Evolutionary conservation across 2,113 vertebrate species (phyloP).

Genomic region (Oryzias celebensis): DNA sequence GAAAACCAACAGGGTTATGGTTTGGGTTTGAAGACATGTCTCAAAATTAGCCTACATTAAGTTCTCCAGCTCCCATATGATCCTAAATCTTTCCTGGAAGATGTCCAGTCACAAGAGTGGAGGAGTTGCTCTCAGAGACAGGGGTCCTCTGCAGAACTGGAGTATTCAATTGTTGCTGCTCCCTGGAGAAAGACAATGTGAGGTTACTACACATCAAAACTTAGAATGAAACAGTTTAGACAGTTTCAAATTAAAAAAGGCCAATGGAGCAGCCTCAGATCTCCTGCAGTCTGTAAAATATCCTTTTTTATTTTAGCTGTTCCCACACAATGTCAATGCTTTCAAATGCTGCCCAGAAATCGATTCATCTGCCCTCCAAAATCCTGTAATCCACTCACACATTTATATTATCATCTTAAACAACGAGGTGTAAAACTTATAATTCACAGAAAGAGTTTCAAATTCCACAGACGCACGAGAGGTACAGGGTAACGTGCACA

Average conservation of each 20-base stretch:
- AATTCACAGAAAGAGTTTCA: no score
- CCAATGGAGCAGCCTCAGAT: no score
- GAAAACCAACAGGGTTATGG: slow-evolving; percentile 78
- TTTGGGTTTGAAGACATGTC: slow-evolving; percentile 81
- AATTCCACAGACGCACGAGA: no score
- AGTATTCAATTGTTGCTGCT: slow-evolving; percentile 92
- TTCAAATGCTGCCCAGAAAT: no score
- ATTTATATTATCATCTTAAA: no score
- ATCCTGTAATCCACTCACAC: no score
- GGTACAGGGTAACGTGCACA: no score
- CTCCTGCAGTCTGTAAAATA: no score
- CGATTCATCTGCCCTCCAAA: no score
- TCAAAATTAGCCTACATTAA: slow-evolving; percentile 77
- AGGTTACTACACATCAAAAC: slow-evolving; percentile 1
- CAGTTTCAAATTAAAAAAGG: not conserved
- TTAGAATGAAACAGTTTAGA: slow-evolving; percentile 6
- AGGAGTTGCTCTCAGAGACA: slow-evolving; percentile 68
- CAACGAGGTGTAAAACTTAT: no score
- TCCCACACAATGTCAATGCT: no score
- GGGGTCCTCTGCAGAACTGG: slow-evolving; percentile 78
- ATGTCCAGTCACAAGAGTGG: slow-evolving; percentile 81
- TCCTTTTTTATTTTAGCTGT: no score
- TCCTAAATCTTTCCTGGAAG: slow-evolving; percentile 76
- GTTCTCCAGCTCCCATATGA: slow-evolving; percentile 80
- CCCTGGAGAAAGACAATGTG: slow-evolving; percentile 70